These are phyloP conservation scores for Argentina silus DNA, from an alignment of 2,797 vertebrate species.

Conservation along the genomic window DNA sequence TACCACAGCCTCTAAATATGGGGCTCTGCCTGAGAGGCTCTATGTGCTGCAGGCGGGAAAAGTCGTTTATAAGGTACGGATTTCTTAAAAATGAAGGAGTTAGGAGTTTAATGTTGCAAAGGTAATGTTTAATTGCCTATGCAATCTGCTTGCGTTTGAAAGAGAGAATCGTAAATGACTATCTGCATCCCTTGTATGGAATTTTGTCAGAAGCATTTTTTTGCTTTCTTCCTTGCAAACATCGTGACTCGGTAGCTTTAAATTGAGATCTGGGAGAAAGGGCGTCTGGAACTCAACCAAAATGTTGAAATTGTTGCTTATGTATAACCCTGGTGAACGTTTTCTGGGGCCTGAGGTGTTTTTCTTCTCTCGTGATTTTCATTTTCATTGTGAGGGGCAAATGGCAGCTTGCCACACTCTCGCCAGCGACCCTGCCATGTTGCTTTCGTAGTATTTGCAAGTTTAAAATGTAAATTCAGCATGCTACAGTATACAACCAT, in stretches of 20 bases:
- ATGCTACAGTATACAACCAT: background rate
- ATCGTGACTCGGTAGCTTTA: background rate
- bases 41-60: constrained; percentile 86
- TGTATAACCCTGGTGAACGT: background rate
- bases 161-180: background rate
- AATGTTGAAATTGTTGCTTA: background rate
- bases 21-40: constrained; percentile 88
- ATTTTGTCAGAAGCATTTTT: constrained; percentile 12
- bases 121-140: background rate
- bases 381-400: too few relatives aligned
- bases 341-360: background rate
- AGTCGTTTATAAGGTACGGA: constrained; percentile 87
- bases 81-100: background rate
- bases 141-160: background rate
- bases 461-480: background rate
- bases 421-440: too few relatives aligned
- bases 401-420: too few relatives aligned
- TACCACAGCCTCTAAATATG: constrained; percentile 80
- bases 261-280: background rate
- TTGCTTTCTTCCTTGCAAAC: background rate
- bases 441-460: too few relatives aligned
- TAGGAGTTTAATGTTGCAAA: background rate
- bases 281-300: background rate
- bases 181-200: background rate
- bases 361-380: background rate